Percentiles rank a stretch among this genome's conserved stretches.
These are phyloP conservation scores for Drosophila mayaguana DNA, from an alignment of 2,888 invertebrate genomes.

Conservation along the genomic window DNA sequence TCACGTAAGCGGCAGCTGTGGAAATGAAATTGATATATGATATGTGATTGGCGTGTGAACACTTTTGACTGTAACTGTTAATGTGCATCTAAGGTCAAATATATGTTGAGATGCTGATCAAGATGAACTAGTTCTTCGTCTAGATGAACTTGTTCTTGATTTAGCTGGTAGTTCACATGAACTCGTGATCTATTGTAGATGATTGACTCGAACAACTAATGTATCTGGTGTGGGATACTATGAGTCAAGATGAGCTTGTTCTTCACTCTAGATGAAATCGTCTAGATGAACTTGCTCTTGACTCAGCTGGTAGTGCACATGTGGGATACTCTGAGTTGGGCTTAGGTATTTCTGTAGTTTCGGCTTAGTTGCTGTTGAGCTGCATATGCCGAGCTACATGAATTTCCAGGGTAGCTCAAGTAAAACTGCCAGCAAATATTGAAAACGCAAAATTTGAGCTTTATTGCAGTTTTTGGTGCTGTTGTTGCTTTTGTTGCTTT, in stretches of 20 bases:
- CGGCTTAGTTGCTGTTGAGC: too few relatives aligned
- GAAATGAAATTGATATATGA: neutral
- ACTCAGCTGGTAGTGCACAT: too few relatives aligned
- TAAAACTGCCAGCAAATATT: constrained; percentile 61
- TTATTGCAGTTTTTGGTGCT: constrained; percentile 54
- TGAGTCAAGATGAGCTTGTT: too few relatives aligned
- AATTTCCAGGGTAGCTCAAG: constrained; percentile 31
- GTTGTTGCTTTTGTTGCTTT: too few relatives aligned
- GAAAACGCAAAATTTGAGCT: constrained; percentile 61
- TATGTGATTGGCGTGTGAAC: neutral
- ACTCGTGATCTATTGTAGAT: too few relatives aligned
- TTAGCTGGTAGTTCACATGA: neutral
- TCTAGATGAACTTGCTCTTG: too few relatives aligned
- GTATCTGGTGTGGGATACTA: too few relatives aligned
- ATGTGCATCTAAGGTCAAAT: neutral
- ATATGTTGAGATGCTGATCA: neutral
- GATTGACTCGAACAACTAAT: too few relatives aligned
- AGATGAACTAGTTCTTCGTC: neutral
- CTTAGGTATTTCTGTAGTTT: too few relatives aligned
- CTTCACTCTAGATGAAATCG: too few relatives aligned
- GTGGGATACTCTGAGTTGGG: too few relatives aligned
- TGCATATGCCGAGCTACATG: neutral
- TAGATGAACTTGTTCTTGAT: neutral
- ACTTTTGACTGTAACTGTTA: neutral
- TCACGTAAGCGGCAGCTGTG: neutral